Base-by-base conservation (phyloP, 2,113 vertebrate genomes). In the Trematomus loennbergii region DNA sequence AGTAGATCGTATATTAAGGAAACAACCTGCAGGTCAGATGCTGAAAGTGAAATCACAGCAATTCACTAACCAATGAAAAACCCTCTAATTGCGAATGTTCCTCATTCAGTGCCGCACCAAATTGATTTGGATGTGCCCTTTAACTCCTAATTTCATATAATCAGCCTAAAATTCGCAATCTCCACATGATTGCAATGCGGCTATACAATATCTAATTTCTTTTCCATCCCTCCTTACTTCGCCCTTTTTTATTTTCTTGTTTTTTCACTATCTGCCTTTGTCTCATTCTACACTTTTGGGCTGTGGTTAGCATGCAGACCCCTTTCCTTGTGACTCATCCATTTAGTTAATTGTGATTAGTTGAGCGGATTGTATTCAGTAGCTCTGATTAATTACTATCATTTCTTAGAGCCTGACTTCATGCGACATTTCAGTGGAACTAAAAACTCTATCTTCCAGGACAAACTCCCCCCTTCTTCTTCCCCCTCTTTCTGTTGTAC, bases 321-420 rank as follows among this genome's bases (percentile, higher is more conserved):
- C n/a, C 54, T 67, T 61, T 65, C 58, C 45, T 45, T 12, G 17
- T 85, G 79, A 90, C 77, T 91, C 86, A 87, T 89, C 73, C 83
- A 79, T 94, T 90, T 85, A 48, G 80, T 84, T 92, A 92, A 93
- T 92, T 83, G 82, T 87, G 91, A 93, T 93, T 93, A 90, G 93
- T 89, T 50, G 66, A 89, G 88, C 73, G 80, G 83, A 85, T 87
- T 89, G 80, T 66, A 80, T 92, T 92, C 91, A 50, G 94, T 93
- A 94, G 94, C 91, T 50, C 75, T 93, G 92, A 95, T 95, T 90
- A 93, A 95, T 95, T 91, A 82, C 90, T 80, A 49, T 92, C 64
- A 77, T 93, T 93, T 93, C 87, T 90, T 75, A 82, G 72, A 82
- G 63, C 40, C 48, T 94, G 89, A 91, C 91, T 85, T 91, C 88